phyloP scores from a whole-genome alignment of 2,113 vertebrate genomes.

The Todiramphus saurophagus region DNA sequence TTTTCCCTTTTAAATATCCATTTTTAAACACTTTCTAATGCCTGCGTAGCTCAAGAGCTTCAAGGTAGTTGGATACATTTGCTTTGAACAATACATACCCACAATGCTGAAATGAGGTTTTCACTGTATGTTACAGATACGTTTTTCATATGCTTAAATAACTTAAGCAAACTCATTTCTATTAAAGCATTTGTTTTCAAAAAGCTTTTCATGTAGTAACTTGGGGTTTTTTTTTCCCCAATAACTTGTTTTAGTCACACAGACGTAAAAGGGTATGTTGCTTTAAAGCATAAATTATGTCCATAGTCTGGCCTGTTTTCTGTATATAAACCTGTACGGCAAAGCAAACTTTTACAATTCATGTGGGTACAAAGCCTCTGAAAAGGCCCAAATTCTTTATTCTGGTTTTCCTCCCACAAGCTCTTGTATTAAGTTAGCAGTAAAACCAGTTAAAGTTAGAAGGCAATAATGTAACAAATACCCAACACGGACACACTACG shows the following conservation, averaged over 20 bases:
- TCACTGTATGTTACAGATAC: neutral
- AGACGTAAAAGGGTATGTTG: fast-evolving
- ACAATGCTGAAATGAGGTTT: fast-evolving
- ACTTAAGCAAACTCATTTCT: fast-evolving
- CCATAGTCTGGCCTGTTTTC: neutral
- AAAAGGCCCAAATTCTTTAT: neutral
- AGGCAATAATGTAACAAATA: neutral
- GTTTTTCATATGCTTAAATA: neutral
- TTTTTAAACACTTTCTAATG: neutral
- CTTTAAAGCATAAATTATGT: neutral
- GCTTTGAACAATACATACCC: neutral
- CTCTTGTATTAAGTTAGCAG: neutral
- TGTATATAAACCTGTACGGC: neutral
- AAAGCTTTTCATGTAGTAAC: neutral
- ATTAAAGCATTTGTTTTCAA: neutral
- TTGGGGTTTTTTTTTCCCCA: too few relatives aligned
- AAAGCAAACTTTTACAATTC: neutral
- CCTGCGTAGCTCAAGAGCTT: neutral
- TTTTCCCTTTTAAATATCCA: neutral
- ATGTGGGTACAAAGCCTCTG: neutral
- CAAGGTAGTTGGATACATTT: neutral
- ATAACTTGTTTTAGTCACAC: neutral
- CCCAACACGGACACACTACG: neutral
- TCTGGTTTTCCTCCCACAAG: neutral
- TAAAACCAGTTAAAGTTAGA: neutral